These are phyloP conservation scores for Pteropus rufus DNA, from an alignment of 2,797 vertebrate genomes.

Conservation along the genomic window DNA sequence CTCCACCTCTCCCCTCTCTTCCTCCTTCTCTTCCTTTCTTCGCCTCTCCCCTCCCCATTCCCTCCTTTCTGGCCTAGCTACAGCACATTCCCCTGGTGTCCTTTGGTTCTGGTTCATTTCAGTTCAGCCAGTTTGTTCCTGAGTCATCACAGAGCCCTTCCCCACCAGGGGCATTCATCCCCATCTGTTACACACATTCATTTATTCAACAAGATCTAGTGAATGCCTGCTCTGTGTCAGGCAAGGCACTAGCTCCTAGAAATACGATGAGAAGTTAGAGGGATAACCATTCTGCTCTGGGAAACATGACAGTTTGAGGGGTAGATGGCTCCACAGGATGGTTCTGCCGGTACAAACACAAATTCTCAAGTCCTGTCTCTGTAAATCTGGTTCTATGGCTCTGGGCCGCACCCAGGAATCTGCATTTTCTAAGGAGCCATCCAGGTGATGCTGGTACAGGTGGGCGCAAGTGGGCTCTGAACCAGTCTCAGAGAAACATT, in stretches of 20 bases:
- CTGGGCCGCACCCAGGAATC: not conserved
- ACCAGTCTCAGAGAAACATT: not conserved
- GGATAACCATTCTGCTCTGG: not conserved
- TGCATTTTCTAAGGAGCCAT: not conserved
- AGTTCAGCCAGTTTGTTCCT: not conserved
- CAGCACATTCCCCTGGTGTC: not conserved
- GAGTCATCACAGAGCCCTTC: not conserved
- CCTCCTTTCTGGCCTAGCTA: not conserved
- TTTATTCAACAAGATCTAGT: not conserved
- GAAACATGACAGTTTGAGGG: not conserved
- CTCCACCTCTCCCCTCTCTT: no score
- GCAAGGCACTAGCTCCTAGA: not conserved
- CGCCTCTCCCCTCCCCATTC: no score
- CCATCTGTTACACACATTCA: not conserved
- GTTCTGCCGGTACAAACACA: not conserved
- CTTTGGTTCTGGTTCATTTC: not conserved
- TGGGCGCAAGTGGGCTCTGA: not conserved
- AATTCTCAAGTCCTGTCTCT: not conserved
- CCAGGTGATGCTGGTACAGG: fast-evolving
- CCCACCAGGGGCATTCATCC: not conserved
- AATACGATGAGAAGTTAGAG: not conserved
- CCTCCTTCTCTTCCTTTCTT: no score
- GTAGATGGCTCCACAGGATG: not conserved
- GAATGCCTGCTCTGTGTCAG: not conserved
- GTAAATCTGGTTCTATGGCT: not conserved